phyloP scores from a whole-genome alignment of 2,797 vertebrate genomes.

The Sebastiscus albofasciatus region DNA sequence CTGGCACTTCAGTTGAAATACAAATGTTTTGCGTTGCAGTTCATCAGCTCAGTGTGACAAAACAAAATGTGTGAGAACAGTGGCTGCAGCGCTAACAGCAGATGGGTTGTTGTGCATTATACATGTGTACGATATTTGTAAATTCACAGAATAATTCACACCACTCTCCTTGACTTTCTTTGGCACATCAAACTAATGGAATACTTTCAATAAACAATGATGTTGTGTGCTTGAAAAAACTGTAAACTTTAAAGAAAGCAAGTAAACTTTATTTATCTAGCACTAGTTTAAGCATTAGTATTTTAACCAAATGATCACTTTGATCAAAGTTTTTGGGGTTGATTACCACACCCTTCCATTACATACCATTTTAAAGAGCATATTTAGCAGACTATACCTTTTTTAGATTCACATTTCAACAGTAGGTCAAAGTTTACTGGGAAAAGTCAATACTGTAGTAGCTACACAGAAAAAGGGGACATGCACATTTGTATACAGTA shows the following conservation, averaged over 20 bases:
- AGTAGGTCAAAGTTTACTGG: too few relatives aligned
- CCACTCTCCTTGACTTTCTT: neutral
- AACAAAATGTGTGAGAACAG: neutral
- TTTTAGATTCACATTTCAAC: too few relatives aligned
- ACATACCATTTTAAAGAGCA: neutral
- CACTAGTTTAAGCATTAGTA: neutral
- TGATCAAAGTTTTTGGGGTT: neutral
- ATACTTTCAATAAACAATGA: neutral
- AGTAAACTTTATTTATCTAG: neutral
- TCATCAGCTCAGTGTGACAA: neutral
- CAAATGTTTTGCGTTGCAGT: neutral
- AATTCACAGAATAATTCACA: slow-evolving; percentile 23
- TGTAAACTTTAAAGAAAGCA: neutral
- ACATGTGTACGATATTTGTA: slow-evolving; percentile 10
- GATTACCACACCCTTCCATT: neutral
- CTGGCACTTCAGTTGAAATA: neutral
- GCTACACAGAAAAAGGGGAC: too few relatives aligned
- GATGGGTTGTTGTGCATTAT: slow-evolving; percentile 5
- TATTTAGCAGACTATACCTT: neutral
- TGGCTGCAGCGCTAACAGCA: neutral
- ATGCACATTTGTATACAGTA: too few relatives aligned
- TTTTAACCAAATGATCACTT: neutral
- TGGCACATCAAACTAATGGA: neutral
- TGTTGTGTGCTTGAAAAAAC: neutral
- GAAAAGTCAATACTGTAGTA: too few relatives aligned